Evolutionary conservation across 2,113 vertebrate species (phyloP), one percentile per base, ranked within the genome.

Genomic region (Megaleporinus macrocephalus): DNA sequence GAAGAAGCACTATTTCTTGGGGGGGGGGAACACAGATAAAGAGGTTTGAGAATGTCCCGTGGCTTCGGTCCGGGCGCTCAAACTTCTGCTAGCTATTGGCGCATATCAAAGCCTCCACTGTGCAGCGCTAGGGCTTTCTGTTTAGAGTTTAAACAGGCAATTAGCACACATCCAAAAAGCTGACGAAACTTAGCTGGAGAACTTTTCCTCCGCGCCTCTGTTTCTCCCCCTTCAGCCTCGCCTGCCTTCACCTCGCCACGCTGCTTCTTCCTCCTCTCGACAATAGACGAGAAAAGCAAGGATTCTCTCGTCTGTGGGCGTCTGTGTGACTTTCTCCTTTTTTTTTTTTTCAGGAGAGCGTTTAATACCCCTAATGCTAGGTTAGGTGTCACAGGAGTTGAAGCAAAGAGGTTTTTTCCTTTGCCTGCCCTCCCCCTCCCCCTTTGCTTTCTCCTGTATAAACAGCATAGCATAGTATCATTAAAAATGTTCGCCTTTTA

Each of bases 321-420:
- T 88, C 82, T 89, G 84, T 76, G 70, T 78, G 85, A 75, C 87
- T 81, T 79, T 55, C 82, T 86, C 3, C 7, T 36, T 85, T 83
- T 80, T 86, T 3, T 36, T 36, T 85, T 83, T 80, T 86, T 73
- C 69, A 63, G 82, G 85, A 80, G 83, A 88, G 84, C 70, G 68
- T 88, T 91, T 93, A 92, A 93, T 93, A 91, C 90, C 89, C 90
- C 88, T 92, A 90, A 90, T 89, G 86, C 91, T 92, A 88, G 86
- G 88, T 91, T 90, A 91, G 88, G 88, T 87, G 79, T 92, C 92
- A 90, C 85, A 83, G 73, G 87, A 93, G 90, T 93, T 92, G 87
- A 93, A 92, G 90, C 85, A 77, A 24, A 61, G 80, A 20, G 14
- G 26, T 51, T 83, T 75, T 77, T 80, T 91, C 86, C 68, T 69